Conservation (phyloP, 2,113 vertebrate genomes). For the Solenodon paradoxus region DNA sequence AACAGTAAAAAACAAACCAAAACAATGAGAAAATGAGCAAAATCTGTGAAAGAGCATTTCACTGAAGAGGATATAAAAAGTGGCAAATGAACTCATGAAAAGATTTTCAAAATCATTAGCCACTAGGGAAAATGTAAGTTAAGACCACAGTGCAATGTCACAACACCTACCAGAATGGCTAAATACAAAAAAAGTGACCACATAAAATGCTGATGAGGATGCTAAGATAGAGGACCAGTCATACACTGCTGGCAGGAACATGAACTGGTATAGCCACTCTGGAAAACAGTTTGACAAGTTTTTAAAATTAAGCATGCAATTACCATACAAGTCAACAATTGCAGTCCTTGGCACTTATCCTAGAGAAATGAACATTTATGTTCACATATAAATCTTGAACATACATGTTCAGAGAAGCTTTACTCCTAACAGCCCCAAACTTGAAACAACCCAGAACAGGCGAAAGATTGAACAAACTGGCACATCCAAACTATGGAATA, state of each 20-base stretch:
- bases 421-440: neutral
- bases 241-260: neutral
- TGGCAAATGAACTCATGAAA: slow-evolving; percentile 34
- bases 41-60: slow-evolving; percentile 4
- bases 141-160: neutral
- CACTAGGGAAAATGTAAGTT: neutral
- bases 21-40: slow-evolving; percentile 24
- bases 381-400: neutral
- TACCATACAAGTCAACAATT: neutral
- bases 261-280: neutral
- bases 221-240: neutral
- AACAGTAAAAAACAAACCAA: neutral
- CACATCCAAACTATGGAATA: neutral
- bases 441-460: slow-evolving; percentile 31
- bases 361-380: slow-evolving; percentile 24
- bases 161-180: neutral
- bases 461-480: slow-evolving; percentile 11
- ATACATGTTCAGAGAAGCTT: neutral
- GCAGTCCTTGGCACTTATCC: slow-evolving; percentile 3
- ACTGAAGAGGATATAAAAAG: neutral
- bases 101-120: neutral
- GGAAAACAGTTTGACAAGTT: neutral
- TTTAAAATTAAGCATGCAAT: slow-evolving; percentile 18
- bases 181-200: neutral
- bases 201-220: neutral